Base-by-base conservation (phyloP, 2,797 vertebrate genomes). In the Yasuhikotakia modesta region DNA sequence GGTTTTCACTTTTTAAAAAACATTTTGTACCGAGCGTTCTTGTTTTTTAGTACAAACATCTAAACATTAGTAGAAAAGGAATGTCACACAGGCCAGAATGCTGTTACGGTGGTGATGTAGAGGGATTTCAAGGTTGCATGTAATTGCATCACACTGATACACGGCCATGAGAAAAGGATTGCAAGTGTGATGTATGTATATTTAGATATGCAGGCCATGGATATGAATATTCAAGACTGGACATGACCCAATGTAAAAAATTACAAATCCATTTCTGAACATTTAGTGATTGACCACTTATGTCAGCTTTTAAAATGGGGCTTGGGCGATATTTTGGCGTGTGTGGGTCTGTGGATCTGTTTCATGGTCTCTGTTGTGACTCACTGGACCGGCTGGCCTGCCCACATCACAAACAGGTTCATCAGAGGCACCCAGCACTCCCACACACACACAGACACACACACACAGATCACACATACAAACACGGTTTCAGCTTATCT, bases 351-450 rank as follows among this genome's bases (percentile, higher is more conserved):
- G 58, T 66, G 4, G 32, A 43, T 43, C 39, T 74, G 8, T 16
- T 71, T 82, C 45, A 79, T 73, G 88, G 39, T 66, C 64, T 73
- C 48, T 76, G 58, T 70, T n/a, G 12, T 84, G 89, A 91, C 65
- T 92, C 91, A 92, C 81, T 73, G 0, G 75, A 87, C 86, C 89
- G 87, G 87, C 91, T 91, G 90, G 88, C 83, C 85, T 79, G 82
- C 85, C 89, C 88, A 90, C 89, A 87, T 89, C 83, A 82, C 88
- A 86, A 74, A 46, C 83, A 82, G 81, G 76, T 82, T 87, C 70
- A 79, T 84, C 43, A 53, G 57, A 79, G 78, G 79, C 86, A 79
- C 82, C 85, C 61, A 32, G 46, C 46, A 60, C 75, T 72, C 80
- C 79, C 81, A 27, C 27, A 27, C 27, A 27, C 27, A 27, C 27